phyloP scores from a whole-genome alignment of 2,888 invertebrate species.

The Rhamnusium bicolor region DNA sequence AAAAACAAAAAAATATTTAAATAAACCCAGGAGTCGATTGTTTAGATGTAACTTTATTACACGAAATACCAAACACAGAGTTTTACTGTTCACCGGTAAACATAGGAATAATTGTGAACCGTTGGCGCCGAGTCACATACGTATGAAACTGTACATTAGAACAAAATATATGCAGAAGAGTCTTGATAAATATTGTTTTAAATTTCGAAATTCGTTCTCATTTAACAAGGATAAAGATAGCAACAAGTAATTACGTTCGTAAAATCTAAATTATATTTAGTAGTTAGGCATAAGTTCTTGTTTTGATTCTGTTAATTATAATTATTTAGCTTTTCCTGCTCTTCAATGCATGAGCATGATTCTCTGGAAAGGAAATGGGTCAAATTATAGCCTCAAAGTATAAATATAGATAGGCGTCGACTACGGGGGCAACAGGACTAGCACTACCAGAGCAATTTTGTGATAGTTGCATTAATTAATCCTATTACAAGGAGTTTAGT shows the following conservation, averaged over 20 bases:
- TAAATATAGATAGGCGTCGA: not conserved
- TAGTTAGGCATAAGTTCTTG: not conserved
- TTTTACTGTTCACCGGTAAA: constrained; percentile 8
- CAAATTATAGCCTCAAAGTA: not conserved
- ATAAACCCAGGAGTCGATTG: constrained; percentile 3
- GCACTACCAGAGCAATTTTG: too few relatives aligned
- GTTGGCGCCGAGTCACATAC: not conserved
- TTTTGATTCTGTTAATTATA: not conserved
- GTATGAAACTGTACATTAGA: not conserved
- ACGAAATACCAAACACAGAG: constrained; percentile 11
- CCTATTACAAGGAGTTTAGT: too few relatives aligned
- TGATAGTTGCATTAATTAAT: too few relatives aligned
- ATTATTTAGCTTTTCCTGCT: not conserved
- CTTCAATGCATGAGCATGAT: not conserved
- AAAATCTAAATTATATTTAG: constrained; percentile 4
- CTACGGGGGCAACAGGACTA: too few relatives aligned
- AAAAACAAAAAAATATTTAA: not conserved
- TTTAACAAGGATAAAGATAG: not conserved
- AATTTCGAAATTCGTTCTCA: constrained; percentile 14
- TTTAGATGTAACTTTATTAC: not conserved
- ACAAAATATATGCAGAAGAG: constrained; percentile 5
- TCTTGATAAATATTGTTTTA: constrained; percentile 14
- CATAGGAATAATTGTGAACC: not conserved
- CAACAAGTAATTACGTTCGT: not conserved
- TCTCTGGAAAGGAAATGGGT: not conserved